Evolutionary conservation across 2,797 vertebrate species (phyloP).

Genomic region (Schizothorax lantsangensis): DNA sequence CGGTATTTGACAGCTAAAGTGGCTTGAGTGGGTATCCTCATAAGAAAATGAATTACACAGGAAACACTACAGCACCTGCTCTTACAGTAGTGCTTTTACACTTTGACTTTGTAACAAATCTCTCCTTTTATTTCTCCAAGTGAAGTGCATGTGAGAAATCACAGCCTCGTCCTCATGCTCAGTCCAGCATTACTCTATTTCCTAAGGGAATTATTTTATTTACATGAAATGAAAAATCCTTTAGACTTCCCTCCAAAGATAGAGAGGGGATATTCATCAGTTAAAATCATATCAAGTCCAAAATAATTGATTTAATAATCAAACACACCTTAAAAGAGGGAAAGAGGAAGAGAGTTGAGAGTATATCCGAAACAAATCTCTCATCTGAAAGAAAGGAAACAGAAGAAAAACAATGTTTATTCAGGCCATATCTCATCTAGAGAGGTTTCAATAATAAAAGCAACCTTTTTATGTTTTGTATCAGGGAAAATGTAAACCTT

Average conservation of each 20-base stretch:
- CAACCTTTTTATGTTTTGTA: not conserved
- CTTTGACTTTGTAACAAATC: conserved; percentile 47
- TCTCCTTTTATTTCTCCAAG: conserved; percentile 32
- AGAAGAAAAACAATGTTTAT: conserved; percentile 10
- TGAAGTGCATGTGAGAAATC: conserved; percentile 36
- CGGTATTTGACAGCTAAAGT: conserved; percentile 39
- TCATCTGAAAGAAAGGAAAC: conserved; percentile 7
- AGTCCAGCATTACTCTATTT: not conserved
- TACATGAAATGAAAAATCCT: not conserved
- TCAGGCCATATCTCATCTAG: not conserved
- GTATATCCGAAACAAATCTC: not conserved
- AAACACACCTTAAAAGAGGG: conserved; percentile 18
- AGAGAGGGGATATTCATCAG: not conserved
- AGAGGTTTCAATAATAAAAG: conserved; percentile 19
- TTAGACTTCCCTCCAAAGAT: not conserved
- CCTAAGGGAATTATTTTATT: conserved; percentile 5
- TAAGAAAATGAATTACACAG: conserved; percentile 34
- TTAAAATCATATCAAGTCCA: not conserved
- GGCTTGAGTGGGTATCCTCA: conserved; percentile 24
- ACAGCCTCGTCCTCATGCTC: not conserved
- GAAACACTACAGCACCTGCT: conserved; percentile 43
- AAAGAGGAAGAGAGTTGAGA: too few relatives aligned
- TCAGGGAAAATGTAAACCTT: conserved; percentile 1
- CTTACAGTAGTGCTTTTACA: conserved; percentile 44
- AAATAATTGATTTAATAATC: conserved; percentile 33